phyloP scores from a whole-genome alignment of 2,888 invertebrate species.

The Punctoribates punctum region DNA sequence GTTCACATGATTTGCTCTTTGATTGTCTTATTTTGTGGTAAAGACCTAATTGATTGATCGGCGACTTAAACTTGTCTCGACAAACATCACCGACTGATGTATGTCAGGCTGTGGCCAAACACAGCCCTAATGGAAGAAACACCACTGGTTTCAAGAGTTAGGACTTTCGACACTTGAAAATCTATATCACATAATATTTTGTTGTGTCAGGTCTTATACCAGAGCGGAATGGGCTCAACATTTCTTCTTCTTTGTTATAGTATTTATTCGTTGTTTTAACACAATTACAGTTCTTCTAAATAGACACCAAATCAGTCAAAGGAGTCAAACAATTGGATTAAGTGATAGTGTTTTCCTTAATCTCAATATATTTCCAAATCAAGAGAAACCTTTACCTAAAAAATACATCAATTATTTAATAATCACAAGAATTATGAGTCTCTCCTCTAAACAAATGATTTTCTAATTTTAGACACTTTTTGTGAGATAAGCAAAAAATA shows the following conservation, averaged over 20 bases:
- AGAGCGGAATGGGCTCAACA: background rate
- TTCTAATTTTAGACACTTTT: too few relatives aligned
- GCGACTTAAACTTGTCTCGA: conserved; percentile 1
- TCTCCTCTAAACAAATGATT: too few relatives aligned
- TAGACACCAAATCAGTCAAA: background rate
- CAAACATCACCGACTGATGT: conserved; percentile 1
- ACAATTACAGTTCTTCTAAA: background rate
- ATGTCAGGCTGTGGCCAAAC: background rate
- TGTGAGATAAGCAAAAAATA: background rate
- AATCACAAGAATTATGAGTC: too few relatives aligned
- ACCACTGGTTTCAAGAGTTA: background rate
- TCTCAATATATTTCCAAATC: too few relatives aligned
- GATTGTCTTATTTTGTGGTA: background rate
- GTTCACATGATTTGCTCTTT: background rate
- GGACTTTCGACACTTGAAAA: conserved; percentile 1
- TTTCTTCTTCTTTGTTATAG: background rate
- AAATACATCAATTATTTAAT: too few relatives aligned
- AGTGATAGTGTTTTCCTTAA: background rate
- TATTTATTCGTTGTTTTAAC: background rate
- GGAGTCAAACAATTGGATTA: background rate
- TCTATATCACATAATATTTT: conserved; percentile 7
- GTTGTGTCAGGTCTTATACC: background rate
- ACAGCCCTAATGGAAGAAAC: background rate
- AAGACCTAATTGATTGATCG: conserved; percentile 8
- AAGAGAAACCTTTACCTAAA: too few relatives aligned